Evolutionary conservation across 2,113 vertebrate genomes (phyloP).

Genomic region (Chunga burmeisteri): DNA sequence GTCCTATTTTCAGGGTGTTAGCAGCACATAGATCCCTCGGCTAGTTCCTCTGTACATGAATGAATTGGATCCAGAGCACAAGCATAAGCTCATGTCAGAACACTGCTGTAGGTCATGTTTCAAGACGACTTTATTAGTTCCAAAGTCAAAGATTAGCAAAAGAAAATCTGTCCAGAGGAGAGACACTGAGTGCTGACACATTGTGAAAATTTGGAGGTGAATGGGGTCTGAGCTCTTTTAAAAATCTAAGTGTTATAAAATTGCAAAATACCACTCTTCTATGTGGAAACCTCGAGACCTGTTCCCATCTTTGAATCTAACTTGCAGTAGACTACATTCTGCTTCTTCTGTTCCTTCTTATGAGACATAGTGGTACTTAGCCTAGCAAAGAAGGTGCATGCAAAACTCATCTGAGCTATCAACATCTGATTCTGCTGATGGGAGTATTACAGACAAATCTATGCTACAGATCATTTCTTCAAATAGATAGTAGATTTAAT

Average conservation of each 20-base stretch:
- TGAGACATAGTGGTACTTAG: not conserved
- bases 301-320: not conserved
- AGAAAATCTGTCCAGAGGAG: not conserved
- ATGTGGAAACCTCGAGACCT: accelerated
- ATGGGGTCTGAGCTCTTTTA: not conserved
- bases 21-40: not conserved
- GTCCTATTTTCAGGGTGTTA: not conserved
- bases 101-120: not conserved
- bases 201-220: not conserved
- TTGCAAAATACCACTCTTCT: not conserved
- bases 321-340: not conserved
- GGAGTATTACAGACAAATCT: not conserved
- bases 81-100: not conserved
- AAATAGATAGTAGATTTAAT: not conserved
- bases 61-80: not conserved
- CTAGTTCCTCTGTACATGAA: not conserved
- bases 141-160: not conserved
- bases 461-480: not conserved
- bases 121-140: not conserved
- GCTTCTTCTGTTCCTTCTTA: not conserved
- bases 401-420: not conserved
- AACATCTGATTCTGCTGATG: not conserved
- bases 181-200: not conserved
- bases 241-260: not conserved
- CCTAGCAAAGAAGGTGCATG: not conserved